Evolutionary conservation across 2,797 vertebrate species (phyloP).

Genomic region (Mormyrus hasselquistii): DNA sequence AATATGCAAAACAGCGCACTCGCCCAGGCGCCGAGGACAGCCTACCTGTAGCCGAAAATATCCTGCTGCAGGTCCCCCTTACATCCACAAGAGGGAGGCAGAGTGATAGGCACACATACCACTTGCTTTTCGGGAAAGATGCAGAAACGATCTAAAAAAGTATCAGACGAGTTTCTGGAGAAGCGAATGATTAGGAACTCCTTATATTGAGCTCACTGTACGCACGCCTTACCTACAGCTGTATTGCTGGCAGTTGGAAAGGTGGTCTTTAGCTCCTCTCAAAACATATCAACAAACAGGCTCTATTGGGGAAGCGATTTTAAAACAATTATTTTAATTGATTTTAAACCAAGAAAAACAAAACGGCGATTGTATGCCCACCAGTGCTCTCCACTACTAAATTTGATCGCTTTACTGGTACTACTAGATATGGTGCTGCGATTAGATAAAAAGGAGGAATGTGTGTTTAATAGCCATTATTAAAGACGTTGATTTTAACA

Average conservation of each 20-base stretch:
- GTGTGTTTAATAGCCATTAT: not conserved
- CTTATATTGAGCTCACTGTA: not conserved
- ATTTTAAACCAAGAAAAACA: constrained; percentile 1
- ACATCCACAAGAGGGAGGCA: constrained; percentile 25
- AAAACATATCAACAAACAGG: not conserved
- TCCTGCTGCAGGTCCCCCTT: not conserved
- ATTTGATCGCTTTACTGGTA: not conserved
- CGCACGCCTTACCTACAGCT: not conserved
- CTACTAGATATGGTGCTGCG: not conserved
- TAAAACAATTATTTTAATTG: not conserved
- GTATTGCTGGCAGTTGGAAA: not conserved
- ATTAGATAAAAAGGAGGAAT: not conserved
- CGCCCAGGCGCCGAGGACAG: not conserved
- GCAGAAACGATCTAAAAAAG: not conserved
- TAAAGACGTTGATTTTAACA: constrained; percentile 1
- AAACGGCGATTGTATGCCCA: not conserved
- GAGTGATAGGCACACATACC: constrained; percentile 1
- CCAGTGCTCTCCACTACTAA: not conserved
- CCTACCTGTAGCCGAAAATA: not conserved
- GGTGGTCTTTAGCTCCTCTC: not conserved
- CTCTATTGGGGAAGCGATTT: not conserved
- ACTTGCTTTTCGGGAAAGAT: not conserved
- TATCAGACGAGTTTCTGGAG: not conserved
- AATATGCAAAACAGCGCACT: not conserved
- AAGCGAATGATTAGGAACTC: not conserved